phyloP scores from a whole-genome alignment of 2,888 invertebrate genomes.

The Caenorhabditis sulstoni region DNA sequence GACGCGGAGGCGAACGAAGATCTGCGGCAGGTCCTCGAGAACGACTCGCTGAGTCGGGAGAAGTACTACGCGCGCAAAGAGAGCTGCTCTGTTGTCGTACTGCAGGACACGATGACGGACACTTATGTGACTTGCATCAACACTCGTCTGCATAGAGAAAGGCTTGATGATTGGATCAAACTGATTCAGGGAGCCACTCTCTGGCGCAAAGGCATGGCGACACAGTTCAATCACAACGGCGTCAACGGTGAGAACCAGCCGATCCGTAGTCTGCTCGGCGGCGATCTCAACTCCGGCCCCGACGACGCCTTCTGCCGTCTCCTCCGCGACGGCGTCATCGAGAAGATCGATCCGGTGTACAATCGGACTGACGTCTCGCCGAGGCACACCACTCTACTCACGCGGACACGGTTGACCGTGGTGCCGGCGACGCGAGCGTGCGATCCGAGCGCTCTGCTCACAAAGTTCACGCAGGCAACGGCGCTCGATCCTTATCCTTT shows the following conservation, averaged over 20 bases:
- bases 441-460: slow-evolving; percentile 42
- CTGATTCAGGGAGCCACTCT: slow-evolving; percentile 85
- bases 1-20: no score
- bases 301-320: no score
- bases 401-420: not conserved
- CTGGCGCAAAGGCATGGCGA: slow-evolving; percentile 12
- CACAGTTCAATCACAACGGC: not conserved
- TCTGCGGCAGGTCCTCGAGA: no score
- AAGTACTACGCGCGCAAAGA: slow-evolving; percentile 4
- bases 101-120: not conserved
- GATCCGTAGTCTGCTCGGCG: no score
- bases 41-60: not conserved
- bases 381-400: no score
- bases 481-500: slow-evolving; percentile 40
- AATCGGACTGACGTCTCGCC: no score
- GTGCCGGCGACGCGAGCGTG: not conserved
- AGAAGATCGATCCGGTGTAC: no score
- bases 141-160: slow-evolving; percentile 94
- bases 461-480: slow-evolving; percentile 59
- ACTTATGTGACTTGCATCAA: slow-evolving; percentile 85
- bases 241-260: not conserved
- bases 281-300: no score
- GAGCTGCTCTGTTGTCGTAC: slow-evolving; percentile 32
- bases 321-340: no score
- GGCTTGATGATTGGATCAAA: slow-evolving; percentile 91